These are phyloP conservation scores for Mastomys coucha DNA, from an alignment of 2,113 vertebrate species.

Conservation along the genomic window DNA sequence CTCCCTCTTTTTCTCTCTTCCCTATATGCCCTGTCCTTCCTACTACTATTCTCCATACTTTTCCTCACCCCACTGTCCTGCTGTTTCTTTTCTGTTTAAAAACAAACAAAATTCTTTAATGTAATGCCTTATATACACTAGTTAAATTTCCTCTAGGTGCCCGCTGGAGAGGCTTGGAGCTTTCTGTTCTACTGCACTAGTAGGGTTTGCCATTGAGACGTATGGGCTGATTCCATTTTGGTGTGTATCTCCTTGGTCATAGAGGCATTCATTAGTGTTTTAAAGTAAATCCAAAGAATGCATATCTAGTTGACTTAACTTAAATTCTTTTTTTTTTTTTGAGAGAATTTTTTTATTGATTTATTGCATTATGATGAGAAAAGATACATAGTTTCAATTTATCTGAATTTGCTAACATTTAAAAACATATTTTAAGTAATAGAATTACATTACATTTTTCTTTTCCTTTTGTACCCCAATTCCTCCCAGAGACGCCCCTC, in stretches of 20 bases:
- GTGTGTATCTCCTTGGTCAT: not conserved
- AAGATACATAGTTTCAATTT: no score
- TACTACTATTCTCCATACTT: not conserved
- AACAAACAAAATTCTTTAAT: not conserved
- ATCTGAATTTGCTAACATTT: no score
- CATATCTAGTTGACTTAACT: slow-evolving; percentile 41
- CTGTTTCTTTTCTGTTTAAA: not conserved
- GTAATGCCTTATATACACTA: not conserved
- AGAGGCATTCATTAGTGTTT: not conserved
- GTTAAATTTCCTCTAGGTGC: not conserved
- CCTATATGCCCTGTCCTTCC: no score
- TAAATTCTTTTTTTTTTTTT: not conserved
- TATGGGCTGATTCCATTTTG: not conserved
- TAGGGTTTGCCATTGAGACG: not conserved
- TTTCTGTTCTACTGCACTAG: not conserved
- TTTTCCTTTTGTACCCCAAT: no score
- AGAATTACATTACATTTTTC: no score
- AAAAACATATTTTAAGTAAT: no score
- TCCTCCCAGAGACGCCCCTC: no score
- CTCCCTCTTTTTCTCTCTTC: no score
- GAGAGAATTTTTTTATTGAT: no score
- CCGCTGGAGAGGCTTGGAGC: not conserved
- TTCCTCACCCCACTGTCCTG: rapidly evolving
- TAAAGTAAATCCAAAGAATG: not conserved
- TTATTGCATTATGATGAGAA: no score